Evolutionary conservation across 2,113 vertebrate genomes (phyloP).

Genomic region (Scalopus aquaticus): DNA sequence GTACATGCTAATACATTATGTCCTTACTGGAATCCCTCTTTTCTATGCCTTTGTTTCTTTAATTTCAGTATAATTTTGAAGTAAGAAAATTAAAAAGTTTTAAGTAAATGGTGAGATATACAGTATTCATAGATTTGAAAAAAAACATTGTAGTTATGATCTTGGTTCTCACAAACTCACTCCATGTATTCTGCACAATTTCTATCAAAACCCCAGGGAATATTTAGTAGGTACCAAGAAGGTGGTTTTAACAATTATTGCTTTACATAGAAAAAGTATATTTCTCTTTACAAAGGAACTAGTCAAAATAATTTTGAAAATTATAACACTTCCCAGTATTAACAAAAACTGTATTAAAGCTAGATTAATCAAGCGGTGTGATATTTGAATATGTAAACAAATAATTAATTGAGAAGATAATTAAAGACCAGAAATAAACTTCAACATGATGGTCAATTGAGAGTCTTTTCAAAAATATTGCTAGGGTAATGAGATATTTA

Average conservation of each 20-base stretch:
- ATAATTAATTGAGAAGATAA: neutral
- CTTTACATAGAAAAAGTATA: neutral
- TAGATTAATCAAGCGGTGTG: neutral
- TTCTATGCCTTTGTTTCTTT: neutral
- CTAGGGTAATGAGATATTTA: neutral
- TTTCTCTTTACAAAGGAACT: neutral
- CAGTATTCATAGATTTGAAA: neutral
- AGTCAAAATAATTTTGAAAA: neutral
- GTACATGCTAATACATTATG: neutral
- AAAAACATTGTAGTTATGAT: neutral
- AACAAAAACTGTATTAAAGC: neutral
- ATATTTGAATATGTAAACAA: neutral
- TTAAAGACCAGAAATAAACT: neutral
- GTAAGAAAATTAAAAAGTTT: neutral
- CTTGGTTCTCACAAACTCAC: neutral
- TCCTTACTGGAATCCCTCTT: neutral
- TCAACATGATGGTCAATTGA: neutral
- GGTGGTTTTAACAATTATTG: neutral
- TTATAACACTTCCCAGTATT: neutral
- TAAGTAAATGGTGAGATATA: neutral
- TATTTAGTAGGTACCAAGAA: neutral
- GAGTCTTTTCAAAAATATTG: neutral
- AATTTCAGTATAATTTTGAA: neutral
- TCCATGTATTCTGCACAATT: neutral
- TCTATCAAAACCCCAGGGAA: neutral